Evolutionary conservation across 1,140 invertebrate species (phyloP), one percentile per base, ranked within the genome.

Genomic region (Drosophila lacertosa): DNA sequence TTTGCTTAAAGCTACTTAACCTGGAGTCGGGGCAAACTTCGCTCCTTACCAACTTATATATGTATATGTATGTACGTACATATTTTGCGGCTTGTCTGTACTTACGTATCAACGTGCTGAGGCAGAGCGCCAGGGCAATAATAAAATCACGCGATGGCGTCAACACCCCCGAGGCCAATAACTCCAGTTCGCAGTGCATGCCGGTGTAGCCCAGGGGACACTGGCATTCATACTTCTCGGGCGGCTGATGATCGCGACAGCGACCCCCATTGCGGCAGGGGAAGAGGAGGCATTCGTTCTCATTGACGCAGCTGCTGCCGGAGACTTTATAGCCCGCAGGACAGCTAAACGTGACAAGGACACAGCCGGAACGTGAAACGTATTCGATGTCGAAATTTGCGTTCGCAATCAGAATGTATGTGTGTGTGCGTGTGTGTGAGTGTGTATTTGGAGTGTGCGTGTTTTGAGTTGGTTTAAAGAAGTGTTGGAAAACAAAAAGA

Each of bases 141-240:
- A 96, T 95, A 93, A 97, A 97, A 93, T 96, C 96, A 90, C 94
- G 94, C 51, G 95, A 95, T 32, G 95, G 95, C 89, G 94, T 95
- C 90, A 96, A 94, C 89, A 95, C 94, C 66, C 95, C 95, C n/a
- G 95, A 94, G 64, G 94, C 94, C 45, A 94, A 93, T 63, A 95
- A 92, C 86, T 95, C 94, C 73, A 96, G 91, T 90, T 97, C 95
- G 92, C 97, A 97, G 91, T 97, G 93, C 63, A 93, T 93, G 62
- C 96, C 96, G 7, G 94, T 95, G 92, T 94, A 97, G 64, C 95
- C 95, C 70, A 93, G 89, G 1, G 95, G 93, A 92, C 97, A 97
- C 15, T 94, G 92, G 91, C 96, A 97, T 80, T 94, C 93, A 92
- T 96, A 97, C 71, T 94, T 93, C 59, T 94, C 92, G 54, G 94